Evolutionary conservation across 2,888 invertebrate species (phyloP).

Genomic region (Dione juno): DNA sequence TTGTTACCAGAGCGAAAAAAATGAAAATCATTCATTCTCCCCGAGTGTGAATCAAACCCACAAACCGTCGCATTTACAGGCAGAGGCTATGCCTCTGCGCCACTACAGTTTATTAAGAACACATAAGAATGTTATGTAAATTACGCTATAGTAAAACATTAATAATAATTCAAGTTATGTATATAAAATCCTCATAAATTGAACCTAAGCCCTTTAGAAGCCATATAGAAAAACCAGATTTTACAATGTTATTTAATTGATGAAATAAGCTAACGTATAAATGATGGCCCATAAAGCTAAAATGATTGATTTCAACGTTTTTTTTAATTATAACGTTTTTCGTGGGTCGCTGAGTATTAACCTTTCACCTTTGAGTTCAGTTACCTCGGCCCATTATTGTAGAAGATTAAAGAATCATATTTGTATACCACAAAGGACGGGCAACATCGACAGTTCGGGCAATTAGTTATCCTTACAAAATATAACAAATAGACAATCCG

Average conservation of each 20-base stretch:
- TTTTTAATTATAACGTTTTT: background rate
- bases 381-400: constrained; percentile 15
- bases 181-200: background rate
- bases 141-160: no score
- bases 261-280: background rate
- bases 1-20: no score
- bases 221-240: background rate
- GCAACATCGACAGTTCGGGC: constrained; percentile 7
- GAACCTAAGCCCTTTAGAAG: background rate
- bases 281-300: background rate
- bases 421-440: constrained; percentile 2
- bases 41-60: no score
- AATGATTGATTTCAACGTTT: background rate
- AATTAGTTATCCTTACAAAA: constrained; percentile 18
- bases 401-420: constrained; percentile 19
- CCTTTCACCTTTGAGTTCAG: constrained; percentile 12
- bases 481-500: background rate
- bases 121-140: no score
- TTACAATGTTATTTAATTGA: background rate
- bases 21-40: no score
- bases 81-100: no score
- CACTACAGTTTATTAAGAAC: no score
- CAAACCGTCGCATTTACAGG: no score
- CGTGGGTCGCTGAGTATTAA: background rate
- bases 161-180: no score